These are phyloP conservation scores for Fregetta grallaria DNA, from an alignment of 2,113 vertebrate species.

Conservation along the genomic window DNA sequence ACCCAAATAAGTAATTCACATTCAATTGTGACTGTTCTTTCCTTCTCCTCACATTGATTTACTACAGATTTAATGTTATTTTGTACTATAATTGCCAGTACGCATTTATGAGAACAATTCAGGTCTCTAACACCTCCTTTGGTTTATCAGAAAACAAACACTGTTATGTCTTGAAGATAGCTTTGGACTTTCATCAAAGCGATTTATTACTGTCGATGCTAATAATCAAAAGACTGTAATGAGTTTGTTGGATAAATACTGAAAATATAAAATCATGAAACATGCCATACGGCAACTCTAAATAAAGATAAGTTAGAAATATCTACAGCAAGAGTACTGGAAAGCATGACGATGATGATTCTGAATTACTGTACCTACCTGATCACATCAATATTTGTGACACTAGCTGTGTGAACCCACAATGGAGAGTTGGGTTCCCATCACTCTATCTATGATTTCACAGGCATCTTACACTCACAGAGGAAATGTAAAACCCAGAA, in stretches of 20 bases:
- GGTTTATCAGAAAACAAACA: neutral
- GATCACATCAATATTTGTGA: neutral
- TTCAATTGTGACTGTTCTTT: neutral
- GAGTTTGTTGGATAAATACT: neutral
- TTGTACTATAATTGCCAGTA: neutral
- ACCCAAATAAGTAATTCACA: neutral
- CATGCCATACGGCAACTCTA: neutral
- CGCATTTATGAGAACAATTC: neutral
- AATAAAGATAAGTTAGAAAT: neutral
- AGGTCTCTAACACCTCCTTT: neutral
- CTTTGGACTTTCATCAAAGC: neutral
- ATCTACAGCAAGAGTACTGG: neutral
- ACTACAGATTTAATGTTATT: neutral
- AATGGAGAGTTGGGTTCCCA: neutral
- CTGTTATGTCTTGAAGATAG: neutral
- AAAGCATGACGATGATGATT: neutral
- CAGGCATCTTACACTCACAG: neutral
- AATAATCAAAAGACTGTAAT: neutral
- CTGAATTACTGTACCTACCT: neutral
- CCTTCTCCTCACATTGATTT: neutral
- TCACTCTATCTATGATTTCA: neutral
- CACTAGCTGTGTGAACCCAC: fast-evolving
- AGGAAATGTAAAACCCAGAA: neutral
- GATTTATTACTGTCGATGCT: neutral
- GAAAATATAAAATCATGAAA: neutral